A percentile compares a stretch with the other conserved stretches of the same genome.
phyloP scores from a whole-genome alignment of 2,888 invertebrate species.

The Drosophila mettleri region DNA sequence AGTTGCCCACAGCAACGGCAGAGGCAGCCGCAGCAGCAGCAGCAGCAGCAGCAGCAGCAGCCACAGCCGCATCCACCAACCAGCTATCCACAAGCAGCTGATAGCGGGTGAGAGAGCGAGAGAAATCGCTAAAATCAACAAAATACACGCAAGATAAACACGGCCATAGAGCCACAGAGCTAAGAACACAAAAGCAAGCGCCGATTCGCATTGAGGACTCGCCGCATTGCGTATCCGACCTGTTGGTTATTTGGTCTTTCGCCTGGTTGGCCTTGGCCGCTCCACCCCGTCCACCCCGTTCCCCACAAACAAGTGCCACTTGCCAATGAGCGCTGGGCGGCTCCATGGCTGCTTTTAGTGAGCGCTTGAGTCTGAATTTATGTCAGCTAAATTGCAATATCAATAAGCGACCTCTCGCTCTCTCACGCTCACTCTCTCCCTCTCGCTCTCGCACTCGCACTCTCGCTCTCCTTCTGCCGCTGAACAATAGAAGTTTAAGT shows the following conservation, averaged over 20 bases:
- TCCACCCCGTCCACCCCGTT: too few relatives aligned
- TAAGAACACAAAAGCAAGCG: conserved; percentile 39
- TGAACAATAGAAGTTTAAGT: conserved; percentile 19
- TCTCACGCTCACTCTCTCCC: background rate
- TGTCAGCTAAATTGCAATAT: conserved; percentile 68
- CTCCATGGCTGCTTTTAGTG: background rate
- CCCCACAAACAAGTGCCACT: conserved; percentile 54
- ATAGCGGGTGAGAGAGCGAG: conserved; percentile 15
- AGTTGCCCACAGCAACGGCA: conserved; percentile 58
- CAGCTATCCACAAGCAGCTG: background rate
- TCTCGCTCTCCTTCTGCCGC: conserved; percentile 9
- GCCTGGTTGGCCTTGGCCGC: conserved; percentile 10
- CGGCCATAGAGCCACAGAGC: conserved; percentile 31
- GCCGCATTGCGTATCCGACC: conserved; percentile 56
- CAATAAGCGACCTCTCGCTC: conserved; percentile 47
- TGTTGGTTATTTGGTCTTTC: conserved; percentile 41
- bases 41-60: background rate
- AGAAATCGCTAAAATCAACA: conserved; percentile 75
- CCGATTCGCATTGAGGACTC: conserved; percentile 42
- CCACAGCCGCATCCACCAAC: background rate
- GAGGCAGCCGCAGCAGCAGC: background rate
- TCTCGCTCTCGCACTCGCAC: conserved; percentile 17
- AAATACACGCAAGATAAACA: conserved; percentile 74
- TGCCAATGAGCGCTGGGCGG: conserved; percentile 21
- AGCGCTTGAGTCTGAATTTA: conserved; percentile 48